phyloP scores from a whole-genome alignment of 2,888 invertebrate genomes.

The Chrysomela aeneicollis region DNA sequence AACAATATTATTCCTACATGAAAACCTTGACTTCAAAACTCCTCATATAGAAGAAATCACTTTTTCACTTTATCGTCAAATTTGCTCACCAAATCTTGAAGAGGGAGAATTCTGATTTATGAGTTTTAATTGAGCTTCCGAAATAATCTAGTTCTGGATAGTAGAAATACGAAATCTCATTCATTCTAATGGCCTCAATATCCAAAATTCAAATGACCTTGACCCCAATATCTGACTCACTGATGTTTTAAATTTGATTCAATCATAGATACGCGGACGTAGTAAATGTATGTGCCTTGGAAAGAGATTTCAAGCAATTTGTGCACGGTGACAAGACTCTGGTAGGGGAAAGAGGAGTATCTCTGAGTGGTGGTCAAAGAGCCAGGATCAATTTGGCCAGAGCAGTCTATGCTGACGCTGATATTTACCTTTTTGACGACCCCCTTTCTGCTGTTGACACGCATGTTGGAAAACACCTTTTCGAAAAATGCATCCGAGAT shows the following conservation, averaged over 20 bases:
- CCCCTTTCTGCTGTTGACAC: constrained; percentile 83
- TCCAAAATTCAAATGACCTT: no score
- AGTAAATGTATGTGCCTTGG: constrained; percentile 71
- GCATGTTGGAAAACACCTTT: constrained; percentile 77
- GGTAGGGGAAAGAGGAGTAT: constrained; percentile 80
- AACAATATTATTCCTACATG: no score
- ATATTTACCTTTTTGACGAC: constrained; percentile 81
- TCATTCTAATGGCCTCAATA: not conserved
- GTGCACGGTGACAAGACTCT: constrained; percentile 77
- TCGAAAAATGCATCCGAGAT: constrained; percentile 73
- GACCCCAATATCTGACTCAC: no score
- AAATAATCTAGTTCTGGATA: no score
- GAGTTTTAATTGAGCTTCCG: no score
- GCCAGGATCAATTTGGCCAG: constrained; percentile 80
- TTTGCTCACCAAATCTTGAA: no score
- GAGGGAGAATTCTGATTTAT: no score
- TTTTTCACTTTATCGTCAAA: no score
- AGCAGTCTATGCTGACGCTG: constrained; percentile 78
- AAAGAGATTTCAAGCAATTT: constrained; percentile 74
- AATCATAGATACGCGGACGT: constrained; percentile 52
- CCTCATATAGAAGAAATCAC: no score
- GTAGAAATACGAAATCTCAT: no score
- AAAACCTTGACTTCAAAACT: no score
- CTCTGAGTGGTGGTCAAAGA: constrained; percentile 81
- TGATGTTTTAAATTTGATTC: not conserved